Percentiles rank a stretch among this genome's conserved stretches.
Evolutionary conservation across 2,888 invertebrate genomes (phyloP).

Genomic region (Phrixothrix hirtus): DNA sequence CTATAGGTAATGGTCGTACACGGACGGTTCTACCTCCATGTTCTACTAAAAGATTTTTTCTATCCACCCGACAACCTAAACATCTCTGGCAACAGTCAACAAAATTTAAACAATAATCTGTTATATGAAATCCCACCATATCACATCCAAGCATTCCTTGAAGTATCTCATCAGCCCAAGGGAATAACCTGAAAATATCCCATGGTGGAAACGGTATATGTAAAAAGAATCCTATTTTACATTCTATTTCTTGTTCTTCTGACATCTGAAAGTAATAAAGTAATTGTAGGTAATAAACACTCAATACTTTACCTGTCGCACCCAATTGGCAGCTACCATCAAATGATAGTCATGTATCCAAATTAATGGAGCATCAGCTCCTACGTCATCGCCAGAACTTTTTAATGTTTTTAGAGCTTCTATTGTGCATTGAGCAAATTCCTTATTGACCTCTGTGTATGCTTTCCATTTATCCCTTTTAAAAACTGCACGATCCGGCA

Average conservation of each 20-base stretch:
- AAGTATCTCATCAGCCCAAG: conserved; percentile 91
- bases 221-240: conserved; percentile 88
- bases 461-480: conserved; percentile 82
- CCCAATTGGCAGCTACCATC: conserved; percentile 90
- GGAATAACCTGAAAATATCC: conserved; percentile 89
- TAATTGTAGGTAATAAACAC: not conserved
- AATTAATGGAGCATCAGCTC: conserved; percentile 68
- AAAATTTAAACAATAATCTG: conserved; percentile 88
- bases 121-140: conserved; percentile 91
- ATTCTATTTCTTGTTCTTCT: conserved; percentile 75
- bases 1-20: conserved; percentile 83
- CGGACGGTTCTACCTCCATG: conserved; percentile 85
- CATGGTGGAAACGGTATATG: conserved; percentile 95
- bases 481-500: conserved; percentile 87
- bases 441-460: conserved; percentile 77
- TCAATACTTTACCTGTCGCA: conserved; percentile 68
- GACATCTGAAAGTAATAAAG: conserved; percentile 59
- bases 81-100: conserved; percentile 89
- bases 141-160: conserved; percentile 92
- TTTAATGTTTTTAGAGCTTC: conserved; percentile 65
- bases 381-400: conserved; percentile 53
- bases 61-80: conserved; percentile 84
- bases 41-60: conserved; percentile 84
- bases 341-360: conserved; percentile 96
- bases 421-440: conserved; percentile 81